These are phyloP conservation scores for Anthopleura sola DNA, from an alignment of 64 coral and sea anemone species.

Conservation along the genomic window DNA sequence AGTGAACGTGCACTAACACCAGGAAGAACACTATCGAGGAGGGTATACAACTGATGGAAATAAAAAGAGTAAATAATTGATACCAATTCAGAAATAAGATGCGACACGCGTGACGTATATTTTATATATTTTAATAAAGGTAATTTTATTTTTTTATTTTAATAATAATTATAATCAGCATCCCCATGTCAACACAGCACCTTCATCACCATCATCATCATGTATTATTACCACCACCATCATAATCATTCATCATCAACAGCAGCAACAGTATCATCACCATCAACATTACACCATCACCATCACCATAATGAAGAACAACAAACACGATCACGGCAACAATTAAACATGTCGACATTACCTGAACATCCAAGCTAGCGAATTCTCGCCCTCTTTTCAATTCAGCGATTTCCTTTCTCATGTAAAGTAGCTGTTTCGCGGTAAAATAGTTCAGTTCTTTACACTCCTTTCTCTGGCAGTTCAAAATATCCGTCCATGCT, in stretches of 20 bases:
- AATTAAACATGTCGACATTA: background rate
- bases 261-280: background rate
- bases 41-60: constrained; percentile 50
- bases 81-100: too few relatives aligned
- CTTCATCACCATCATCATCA: too few relatives aligned
- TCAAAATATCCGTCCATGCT: constrained; percentile 60
- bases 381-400: constrained; percentile 27
- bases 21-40: constrained; percentile 72
- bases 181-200: too few relatives aligned
- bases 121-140: too few relatives aligned
- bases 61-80: too few relatives aligned
- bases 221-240: too few relatives aligned
- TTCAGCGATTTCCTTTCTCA: constrained; percentile 48
- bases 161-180: too few relatives aligned
- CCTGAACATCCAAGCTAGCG: background rate
- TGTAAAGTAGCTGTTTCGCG: constrained; percentile 50
- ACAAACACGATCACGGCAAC: too few relatives aligned
- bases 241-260: too few relatives aligned
- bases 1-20: constrained; percentile 31
- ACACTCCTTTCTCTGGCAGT: constrained; percentile 40
- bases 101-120: too few relatives aligned
- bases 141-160: background rate
- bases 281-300: too few relatives aligned
- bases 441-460: constrained; percentile 69
- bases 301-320: too few relatives aligned